A percentile compares a stretch with the other conserved stretches of the same genome.
These are phyloP conservation scores for Oeneis ivallda DNA, from an alignment of 2,888 invertebrate species.

Conservation along the genomic window DNA sequence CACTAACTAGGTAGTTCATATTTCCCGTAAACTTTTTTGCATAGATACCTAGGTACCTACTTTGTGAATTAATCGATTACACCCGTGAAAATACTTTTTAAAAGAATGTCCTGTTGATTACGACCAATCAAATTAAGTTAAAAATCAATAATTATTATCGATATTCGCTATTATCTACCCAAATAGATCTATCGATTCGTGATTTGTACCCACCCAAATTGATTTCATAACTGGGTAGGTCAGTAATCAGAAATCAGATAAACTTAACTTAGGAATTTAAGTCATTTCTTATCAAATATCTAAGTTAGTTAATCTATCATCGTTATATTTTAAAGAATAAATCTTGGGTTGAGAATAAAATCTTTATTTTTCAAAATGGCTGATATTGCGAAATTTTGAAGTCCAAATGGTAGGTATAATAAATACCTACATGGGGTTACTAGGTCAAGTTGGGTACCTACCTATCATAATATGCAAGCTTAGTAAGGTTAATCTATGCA, in stretches of 20 bases:
- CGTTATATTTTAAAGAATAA: no score
- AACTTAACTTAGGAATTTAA: background rate
- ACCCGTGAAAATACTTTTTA: conserved; percentile 53
- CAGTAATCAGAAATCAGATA: background rate
- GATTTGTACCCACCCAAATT: background rate
- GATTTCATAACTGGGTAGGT: background rate
- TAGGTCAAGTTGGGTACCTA: no score
- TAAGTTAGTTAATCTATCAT: background rate
- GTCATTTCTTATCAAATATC: background rate
- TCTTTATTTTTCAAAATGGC: no score
- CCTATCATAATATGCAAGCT: no score
- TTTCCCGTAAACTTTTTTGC: conserved; percentile 51
- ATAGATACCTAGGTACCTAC: conserved; percentile 47
- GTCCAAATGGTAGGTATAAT: no score
- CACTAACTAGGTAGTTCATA: conserved; percentile 50
- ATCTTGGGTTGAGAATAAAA: no score
- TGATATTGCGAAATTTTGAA: no score
- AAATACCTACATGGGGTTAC: no score
- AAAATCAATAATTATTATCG: no score
- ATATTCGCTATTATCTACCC: background rate
- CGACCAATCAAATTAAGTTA: no score
- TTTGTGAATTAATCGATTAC: conserved; percentile 58
- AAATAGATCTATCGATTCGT: background rate
- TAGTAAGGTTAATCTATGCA: no score
- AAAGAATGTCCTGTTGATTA: no score